Evolutionary conservation across 2,888 invertebrate genomes (phyloP).

Genomic region (Volucella bombylans): DNA sequence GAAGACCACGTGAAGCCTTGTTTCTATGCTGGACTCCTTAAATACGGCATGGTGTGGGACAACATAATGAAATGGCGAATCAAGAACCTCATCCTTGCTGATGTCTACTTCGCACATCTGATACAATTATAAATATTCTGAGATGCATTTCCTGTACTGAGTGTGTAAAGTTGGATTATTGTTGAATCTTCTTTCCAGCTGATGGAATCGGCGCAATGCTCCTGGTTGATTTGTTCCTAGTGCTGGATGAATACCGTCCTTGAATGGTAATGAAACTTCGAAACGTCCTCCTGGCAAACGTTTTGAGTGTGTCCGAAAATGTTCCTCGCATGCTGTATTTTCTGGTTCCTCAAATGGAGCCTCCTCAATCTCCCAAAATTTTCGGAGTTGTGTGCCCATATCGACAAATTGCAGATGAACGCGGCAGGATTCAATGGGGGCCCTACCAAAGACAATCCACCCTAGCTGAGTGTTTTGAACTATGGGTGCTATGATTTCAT

Average conservation of each 20-base stretch:
- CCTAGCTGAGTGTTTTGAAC: slow-evolving; percentile 35
- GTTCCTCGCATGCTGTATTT: not conserved
- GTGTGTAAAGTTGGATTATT: slow-evolving; percentile 7
- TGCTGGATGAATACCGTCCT: slow-evolving; percentile 5
- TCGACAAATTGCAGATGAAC: not conserved
- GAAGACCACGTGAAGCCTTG: slow-evolving; percentile 13
- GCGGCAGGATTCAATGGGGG: slow-evolving; percentile 3
- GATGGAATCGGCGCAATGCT: too few relatives aligned
- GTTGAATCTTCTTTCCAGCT: slow-evolving; percentile 4
- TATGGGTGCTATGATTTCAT: slow-evolving; percentile 19
- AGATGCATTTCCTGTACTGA: slow-evolving; percentile 3
- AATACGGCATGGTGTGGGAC: slow-evolving; percentile 32
- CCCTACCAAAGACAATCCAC: slow-evolving; percentile 28
- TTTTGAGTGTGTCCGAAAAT: slow-evolving; percentile 1
- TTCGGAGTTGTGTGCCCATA: slow-evolving; percentile 9
- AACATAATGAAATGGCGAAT: slow-evolving; percentile 22
- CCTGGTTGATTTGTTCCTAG: slow-evolving; percentile 10
- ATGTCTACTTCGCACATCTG: slow-evolving; percentile 34
- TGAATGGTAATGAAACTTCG: slow-evolving; percentile 34
- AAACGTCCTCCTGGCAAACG: slow-evolving; percentile 24
- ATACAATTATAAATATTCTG: slow-evolving; percentile 16
- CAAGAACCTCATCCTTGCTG: slow-evolving; percentile 7
- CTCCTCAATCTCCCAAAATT: slow-evolving; percentile 38
- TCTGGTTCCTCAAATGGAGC: not conserved
- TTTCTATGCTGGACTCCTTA: slow-evolving; percentile 35